Evolutionary conservation across 2,888 invertebrate species (phyloP).

Genomic region (Willowsia nigromaculata): DNA sequence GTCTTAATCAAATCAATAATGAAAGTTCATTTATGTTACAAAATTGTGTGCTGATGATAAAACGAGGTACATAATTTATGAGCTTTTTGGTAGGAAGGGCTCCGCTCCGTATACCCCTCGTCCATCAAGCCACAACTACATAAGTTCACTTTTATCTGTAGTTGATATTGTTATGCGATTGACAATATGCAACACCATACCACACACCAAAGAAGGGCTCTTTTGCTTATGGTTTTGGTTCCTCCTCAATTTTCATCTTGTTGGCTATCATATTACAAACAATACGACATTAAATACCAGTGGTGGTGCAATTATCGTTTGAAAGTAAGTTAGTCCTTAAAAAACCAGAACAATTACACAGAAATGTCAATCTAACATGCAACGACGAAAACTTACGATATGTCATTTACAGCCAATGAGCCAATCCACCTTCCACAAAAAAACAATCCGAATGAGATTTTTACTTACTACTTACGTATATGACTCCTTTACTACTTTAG

Average conservation of each 20-base stretch:
- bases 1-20: constrained; percentile 57
- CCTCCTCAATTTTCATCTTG: background rate
- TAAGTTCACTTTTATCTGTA: background rate
- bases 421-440: background rate
- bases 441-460: constrained; percentile 12
- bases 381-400: background rate
- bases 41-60: constrained; percentile 36
- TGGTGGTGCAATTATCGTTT: constrained; percentile 15
- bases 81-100: background rate
- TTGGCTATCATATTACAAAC: constrained; percentile 29
- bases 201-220: background rate
- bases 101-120: background rate
- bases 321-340: constrained; percentile 19
- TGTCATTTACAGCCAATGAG: background rate
- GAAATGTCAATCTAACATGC: constrained; percentile 11
- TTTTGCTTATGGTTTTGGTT: background rate
- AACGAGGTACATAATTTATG: constrained; percentile 54
- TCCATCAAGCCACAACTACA: background rate
- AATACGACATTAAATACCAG: constrained; percentile 31
- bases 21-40: constrained; percentile 49
- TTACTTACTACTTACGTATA: background rate
- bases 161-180: background rate
- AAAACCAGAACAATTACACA: constrained; percentile 26
- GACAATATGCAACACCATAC: background rate
- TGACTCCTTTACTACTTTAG: background rate